Evolutionary conservation across 2,113 vertebrate genomes (phyloP).

Genomic region (Cnemophilus loriae): DNA sequence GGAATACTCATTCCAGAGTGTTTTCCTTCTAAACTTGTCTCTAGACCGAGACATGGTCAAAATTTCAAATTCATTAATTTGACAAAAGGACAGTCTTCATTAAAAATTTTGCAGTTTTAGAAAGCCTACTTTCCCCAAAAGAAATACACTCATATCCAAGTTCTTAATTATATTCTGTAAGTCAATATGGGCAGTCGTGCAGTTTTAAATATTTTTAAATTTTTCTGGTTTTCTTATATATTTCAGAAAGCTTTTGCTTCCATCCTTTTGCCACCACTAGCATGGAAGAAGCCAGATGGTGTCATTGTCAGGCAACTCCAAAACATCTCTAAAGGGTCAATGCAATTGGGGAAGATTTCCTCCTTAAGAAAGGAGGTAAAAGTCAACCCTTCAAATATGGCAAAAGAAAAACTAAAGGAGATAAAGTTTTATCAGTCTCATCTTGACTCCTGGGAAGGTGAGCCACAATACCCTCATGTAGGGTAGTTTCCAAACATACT

Average conservation of each 20-base stretch:
- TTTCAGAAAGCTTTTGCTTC: not conserved
- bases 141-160: not conserved
- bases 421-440: not conserved
- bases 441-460: not conserved
- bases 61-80: not conserved
- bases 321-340: not conserved
- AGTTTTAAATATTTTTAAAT: not conserved
- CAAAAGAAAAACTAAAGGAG: not conserved
- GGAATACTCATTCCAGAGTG: not conserved
- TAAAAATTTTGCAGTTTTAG: not conserved
- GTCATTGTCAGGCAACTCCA: not conserved
- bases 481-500: not conserved
- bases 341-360: fast-evolving
- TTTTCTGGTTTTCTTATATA: not conserved
- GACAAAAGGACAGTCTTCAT: not conserved
- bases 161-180: not conserved
- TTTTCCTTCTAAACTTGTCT: not conserved
- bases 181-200: not conserved
- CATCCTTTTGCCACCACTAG: not conserved
- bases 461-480: not conserved
- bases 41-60: not conserved
- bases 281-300: fast-evolving
- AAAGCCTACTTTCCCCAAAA: not conserved
- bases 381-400: not conserved
- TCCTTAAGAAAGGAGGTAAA: not conserved